phyloP scores from a whole-genome alignment of 2,888 invertebrate species.

The Caenorhabditis sp. region DNA sequence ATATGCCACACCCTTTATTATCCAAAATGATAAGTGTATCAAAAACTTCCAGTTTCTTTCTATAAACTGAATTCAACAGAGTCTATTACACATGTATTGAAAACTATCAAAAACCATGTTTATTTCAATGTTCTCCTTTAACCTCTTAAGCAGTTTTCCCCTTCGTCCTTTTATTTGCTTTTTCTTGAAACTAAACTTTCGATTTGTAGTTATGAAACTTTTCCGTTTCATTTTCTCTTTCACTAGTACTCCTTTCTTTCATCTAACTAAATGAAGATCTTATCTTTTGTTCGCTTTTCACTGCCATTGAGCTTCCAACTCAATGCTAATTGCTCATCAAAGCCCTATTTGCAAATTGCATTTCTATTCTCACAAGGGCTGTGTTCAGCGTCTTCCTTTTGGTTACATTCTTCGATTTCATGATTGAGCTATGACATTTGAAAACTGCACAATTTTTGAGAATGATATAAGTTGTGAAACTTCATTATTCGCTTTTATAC shows the following conservation, averaged over 20 bases:
- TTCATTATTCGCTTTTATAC: too few relatives aligned
- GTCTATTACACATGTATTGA: constrained; percentile 36
- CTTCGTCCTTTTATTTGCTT: constrained; percentile 15
- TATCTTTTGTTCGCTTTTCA: constrained; percentile 35
- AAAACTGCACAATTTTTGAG: too few relatives aligned
- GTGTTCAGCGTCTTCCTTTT: constrained; percentile 31
- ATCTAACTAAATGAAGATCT: constrained; percentile 31
- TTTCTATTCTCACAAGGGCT: constrained; percentile 38
- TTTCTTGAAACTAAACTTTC: constrained; percentile 29
- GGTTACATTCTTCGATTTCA: constrained; percentile 20
- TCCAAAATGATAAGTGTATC: constrained; percentile 34
- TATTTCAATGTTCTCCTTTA: constrained; percentile 29
- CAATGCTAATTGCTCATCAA: constrained; percentile 61
- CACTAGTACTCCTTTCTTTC: neutral
- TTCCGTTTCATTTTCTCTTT: constrained; percentile 1
- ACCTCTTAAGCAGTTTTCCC: constrained; percentile 35
- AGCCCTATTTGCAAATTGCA: constrained; percentile 55
- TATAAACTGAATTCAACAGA: constrained; percentile 20
- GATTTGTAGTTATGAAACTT: constrained; percentile 57
- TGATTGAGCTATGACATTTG: too few relatives aligned
- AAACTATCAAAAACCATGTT: constrained; percentile 45
- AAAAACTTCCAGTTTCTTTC: constrained; percentile 42
- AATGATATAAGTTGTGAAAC: too few relatives aligned
- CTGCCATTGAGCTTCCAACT: constrained; percentile 53
- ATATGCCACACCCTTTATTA: constrained; percentile 33